Percentiles rank a stretch among this genome's conserved stretches.
Conservation (phyloP, 2,888 invertebrate species). For the Pantelozetes paolii region DNA sequence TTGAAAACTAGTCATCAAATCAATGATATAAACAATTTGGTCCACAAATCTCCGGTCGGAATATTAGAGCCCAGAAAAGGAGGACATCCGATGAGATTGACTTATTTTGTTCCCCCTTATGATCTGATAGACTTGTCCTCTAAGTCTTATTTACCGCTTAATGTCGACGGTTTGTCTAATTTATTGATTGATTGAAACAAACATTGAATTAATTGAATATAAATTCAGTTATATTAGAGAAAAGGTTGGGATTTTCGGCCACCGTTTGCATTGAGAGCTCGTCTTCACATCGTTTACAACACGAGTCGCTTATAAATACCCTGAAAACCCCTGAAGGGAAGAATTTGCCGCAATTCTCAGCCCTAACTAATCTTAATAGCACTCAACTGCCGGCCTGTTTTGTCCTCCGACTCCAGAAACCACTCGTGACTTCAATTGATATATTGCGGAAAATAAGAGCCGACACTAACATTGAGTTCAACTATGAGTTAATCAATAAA, state of each 20-base stretch:
- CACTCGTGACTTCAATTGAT: slow-evolving; percentile 76
- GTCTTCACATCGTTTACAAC: slow-evolving; percentile 76
- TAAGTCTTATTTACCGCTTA: slow-evolving; percentile 68
- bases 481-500: slow-evolving; percentile 29
- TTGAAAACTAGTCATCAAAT: slow-evolving; percentile 54
- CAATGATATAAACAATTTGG: slow-evolving; percentile 66
- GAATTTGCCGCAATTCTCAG: slow-evolving; percentile 73
- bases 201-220: background rate
- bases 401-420: slow-evolving; percentile 72
- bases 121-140: slow-evolving; percentile 75
- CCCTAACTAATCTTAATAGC: slow-evolving; percentile 75
- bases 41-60: slow-evolving; percentile 85
- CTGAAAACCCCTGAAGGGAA: slow-evolving; percentile 66
- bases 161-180: slow-evolving; percentile 60
- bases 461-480: slow-evolving; percentile 52
- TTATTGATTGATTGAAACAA: background rate
- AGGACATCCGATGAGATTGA: slow-evolving; percentile 86
- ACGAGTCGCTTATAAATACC: slow-evolving; percentile 53
- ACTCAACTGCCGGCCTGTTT: slow-evolving; percentile 86
- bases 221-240: slow-evolving; percentile 57
- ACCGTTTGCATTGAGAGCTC: slow-evolving; percentile 80
- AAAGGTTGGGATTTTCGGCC: slow-evolving; percentile 75
- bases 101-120: slow-evolving; percentile 89
- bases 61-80: slow-evolving; percentile 74
- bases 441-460: slow-evolving; percentile 65